Base-by-base conservation (phyloP, 2,113 vertebrate species). In the Callithrix jacchus region DNA sequence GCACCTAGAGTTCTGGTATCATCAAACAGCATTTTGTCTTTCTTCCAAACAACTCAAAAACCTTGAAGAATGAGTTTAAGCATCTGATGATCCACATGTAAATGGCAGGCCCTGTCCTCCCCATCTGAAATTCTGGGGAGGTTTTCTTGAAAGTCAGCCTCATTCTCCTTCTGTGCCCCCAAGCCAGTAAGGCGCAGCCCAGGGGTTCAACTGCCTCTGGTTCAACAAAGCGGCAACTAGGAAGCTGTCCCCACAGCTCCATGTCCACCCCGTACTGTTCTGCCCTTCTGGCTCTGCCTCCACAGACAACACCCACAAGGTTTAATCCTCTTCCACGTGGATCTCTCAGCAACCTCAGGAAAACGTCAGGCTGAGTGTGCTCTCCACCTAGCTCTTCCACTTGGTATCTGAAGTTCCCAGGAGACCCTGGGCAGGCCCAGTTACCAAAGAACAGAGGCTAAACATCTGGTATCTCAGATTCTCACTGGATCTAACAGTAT, bases 31-130 rank as follows among this genome's bases (percentile, higher is more conserved):
- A 5, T 3, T 30, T 20, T 61, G 0, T 13, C 88, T 82, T 68
- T 73, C 74, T 89, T 45, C 89, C 42, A 77, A 85, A 42, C 1
- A 16, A 47, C 73, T 94, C 90, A 86, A 95, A 79, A 94, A 4
- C 49, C 6, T 20, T 49, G 49, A n/a, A 84, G 27, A 71, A n/a
- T 37, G 37, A 8, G 30, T n/a, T 82, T 77, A 68, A 0, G 23
- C 9, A 42, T 13, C 49, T 68, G n/a, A 73, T 10, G 20, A 76
- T 3, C 40, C 18, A 1, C 0, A 2, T 20, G 52, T 49, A 90
- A 92, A 74, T 16, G 27, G 27, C 10, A 70, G 64, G 81, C 3
- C 92, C 71, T 86, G 40, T 30, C 21, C 54, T 27, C 17, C 32
- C 37, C 9, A 54, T 58, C 66, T 18, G 27, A 49, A 71, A 64